Evolutionary conservation across 2,113 vertebrate genomes (phyloP).

Genomic region (Ceyx melanurus): DNA sequence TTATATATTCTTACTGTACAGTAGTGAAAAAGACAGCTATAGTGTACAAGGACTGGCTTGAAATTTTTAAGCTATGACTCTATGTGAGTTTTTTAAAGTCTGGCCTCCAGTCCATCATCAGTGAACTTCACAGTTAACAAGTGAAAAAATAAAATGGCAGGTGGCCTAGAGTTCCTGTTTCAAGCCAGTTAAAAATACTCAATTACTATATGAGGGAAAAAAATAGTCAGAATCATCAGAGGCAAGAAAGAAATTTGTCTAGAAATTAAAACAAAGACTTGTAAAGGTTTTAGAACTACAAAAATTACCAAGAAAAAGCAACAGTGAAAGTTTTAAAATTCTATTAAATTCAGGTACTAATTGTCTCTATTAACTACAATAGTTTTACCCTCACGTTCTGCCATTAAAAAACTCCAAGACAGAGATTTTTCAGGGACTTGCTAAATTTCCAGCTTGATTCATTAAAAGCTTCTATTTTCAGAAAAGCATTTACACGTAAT

Average conservation of each 20-base stretch:
- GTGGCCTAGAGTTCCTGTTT: constrained; percentile 7
- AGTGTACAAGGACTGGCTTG: not conserved
- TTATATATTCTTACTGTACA: not conserved
- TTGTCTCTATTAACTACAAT: not conserved
- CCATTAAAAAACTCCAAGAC: not conserved
- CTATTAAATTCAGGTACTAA: not conserved
- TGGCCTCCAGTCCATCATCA: not conserved
- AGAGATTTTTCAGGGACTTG: not conserved
- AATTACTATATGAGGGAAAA: not conserved
- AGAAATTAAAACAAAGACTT: not conserved
- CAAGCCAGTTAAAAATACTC: not conserved
- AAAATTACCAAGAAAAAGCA: not conserved
- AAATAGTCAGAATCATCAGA: not conserved
- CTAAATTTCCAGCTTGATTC: not conserved
- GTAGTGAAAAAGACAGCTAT: not conserved
- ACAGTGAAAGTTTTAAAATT: not conserved
- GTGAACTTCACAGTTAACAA: not conserved
- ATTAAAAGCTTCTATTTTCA: not conserved
- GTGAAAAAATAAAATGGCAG: not conserved
- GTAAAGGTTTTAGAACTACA: not conserved
- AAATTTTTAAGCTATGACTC: not conserved
- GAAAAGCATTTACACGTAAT: not conserved
- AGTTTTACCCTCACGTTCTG: not conserved
- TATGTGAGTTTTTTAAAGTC: not conserved
- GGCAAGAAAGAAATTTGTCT: not conserved